A percentile compares a stretch with the other conserved stretches of the same genome.
Evolutionary conservation across 2,113 vertebrate genomes (phyloP).

Genomic region (Phyllopteryx taeniolatus): DNA sequence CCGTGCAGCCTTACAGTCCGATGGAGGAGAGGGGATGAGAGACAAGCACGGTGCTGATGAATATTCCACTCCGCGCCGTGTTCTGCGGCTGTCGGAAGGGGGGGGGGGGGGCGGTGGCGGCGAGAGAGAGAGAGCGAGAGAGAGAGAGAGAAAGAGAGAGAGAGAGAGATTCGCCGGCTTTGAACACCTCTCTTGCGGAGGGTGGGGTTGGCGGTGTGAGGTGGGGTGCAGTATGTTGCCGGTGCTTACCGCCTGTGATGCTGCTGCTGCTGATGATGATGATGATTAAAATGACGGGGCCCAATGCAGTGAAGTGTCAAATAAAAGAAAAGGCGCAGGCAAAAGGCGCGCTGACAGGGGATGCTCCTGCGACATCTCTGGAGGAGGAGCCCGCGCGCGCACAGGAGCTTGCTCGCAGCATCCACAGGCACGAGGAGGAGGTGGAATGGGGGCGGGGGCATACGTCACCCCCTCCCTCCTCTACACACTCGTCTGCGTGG

Average conservation of each 20-base stretch:
- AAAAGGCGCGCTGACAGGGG: conserved; percentile 41
- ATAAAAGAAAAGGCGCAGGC: conserved; percentile 27
- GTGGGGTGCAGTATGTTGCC: conserved; percentile 15
- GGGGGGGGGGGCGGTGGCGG: conserved; percentile 20
- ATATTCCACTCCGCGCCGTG: conserved; percentile 60
- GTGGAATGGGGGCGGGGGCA: conserved; percentile 18
- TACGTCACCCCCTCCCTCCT: conserved; percentile 46
- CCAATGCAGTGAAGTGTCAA: conserved; percentile 24
- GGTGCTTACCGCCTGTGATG: conserved; percentile 12
- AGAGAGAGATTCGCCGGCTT: conserved; percentile 44
- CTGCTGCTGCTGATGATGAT: conserved; percentile 4
- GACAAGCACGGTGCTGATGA: conserved; percentile 58
- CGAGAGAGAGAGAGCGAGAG: conserved; percentile 5
- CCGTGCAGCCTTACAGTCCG: conserved; percentile 6
- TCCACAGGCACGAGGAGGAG: conserved; percentile 43
- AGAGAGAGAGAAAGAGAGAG: conserved; percentile 3
- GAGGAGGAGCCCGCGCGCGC: conserved; percentile 58
- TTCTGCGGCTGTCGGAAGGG: conserved; percentile 52
- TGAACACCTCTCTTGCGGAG: conserved; percentile 50
- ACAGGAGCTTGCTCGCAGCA: conserved; percentile 73
- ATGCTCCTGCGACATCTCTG: conserved; percentile 69
- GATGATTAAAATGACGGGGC: conserved; percentile 20
- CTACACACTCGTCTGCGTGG: conserved; percentile 36
- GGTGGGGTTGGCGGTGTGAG: not conserved
- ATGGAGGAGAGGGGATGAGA: conserved; percentile 38